phyloP scores from a whole-genome alignment of 2,888 invertebrate species.

The Chymomyza procnemis region DNA sequence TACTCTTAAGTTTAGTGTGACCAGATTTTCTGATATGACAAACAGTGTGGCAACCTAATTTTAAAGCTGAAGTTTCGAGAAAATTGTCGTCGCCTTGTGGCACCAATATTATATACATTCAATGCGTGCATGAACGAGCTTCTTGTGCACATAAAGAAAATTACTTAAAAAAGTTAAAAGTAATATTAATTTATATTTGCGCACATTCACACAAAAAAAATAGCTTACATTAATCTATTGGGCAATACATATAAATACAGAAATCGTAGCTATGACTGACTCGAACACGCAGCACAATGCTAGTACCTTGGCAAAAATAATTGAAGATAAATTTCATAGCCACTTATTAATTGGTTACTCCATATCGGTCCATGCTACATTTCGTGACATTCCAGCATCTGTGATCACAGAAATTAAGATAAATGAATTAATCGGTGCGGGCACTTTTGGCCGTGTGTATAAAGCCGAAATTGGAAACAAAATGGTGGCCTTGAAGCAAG shows the following conservation, averaged over 20 bases:
- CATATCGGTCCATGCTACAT: not conserved
- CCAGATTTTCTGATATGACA: not conserved
- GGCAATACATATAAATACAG: too few species aligned
- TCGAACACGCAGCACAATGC: too few species aligned
- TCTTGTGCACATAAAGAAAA: too few species aligned
- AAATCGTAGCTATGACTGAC: too few species aligned
- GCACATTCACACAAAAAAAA: too few species aligned
- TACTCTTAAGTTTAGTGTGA: not conserved
- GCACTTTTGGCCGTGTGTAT: conserved; percentile 99
- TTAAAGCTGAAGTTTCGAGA: not conserved
- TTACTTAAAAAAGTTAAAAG: too few species aligned
- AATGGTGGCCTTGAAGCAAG: conserved; percentile 99
- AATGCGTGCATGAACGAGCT: too few species aligned
- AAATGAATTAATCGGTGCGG: conserved; percentile 95
- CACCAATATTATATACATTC: too few species aligned
- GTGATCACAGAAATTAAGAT: conserved; percentile 3
- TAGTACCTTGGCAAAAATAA: too few species aligned
- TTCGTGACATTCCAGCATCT: not conserved
- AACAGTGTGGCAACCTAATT: not conserved
- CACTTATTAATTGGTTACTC: not conserved
- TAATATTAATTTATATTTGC: too few species aligned
- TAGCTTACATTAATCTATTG: too few species aligned
- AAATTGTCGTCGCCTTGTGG: not conserved
- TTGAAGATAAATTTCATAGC: not conserved
- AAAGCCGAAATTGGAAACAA: conserved; percentile 97